Conservation (phyloP, 2,888 invertebrate species). For the Erannis defoliaria region DNA sequence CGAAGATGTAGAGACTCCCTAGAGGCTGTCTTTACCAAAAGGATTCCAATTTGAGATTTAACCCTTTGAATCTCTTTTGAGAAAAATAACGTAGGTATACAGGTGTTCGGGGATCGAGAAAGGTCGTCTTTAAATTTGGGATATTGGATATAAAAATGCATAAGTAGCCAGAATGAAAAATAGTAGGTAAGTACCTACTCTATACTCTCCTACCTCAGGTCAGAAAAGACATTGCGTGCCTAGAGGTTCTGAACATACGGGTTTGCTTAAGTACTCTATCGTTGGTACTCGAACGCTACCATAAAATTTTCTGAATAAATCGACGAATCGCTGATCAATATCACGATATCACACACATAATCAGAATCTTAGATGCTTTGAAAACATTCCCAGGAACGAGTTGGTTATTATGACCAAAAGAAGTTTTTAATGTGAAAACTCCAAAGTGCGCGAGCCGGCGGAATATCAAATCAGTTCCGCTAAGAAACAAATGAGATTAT, state of each 20-base stretch:
- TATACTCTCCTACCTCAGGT: neutral
- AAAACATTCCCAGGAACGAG: slow-evolving; percentile 23
- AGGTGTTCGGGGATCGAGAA: slow-evolving; percentile 29
- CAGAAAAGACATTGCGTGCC: neutral
- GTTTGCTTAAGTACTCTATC: neutral
- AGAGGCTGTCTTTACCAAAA: slow-evolving; percentile 53
- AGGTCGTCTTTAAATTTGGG: slow-evolving; percentile 19
- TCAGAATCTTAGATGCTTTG: slow-evolving; percentile 1
- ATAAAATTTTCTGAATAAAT: slow-evolving; percentile 1
- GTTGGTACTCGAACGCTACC: neutral
- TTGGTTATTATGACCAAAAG: slow-evolving; percentile 32
- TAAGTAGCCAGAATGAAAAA: neutral
- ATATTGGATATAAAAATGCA: slow-evolving; percentile 21
- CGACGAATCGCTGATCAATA: slow-evolving; percentile 12
- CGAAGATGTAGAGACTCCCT: slow-evolving; percentile 65
- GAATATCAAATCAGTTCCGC: slow-evolving; percentile 68
- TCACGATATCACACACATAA: slow-evolving; percentile 13
- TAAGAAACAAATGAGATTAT: slow-evolving; percentile 76
- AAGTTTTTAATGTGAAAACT: slow-evolving; percentile 36
- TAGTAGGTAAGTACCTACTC: neutral
- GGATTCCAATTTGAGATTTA: slow-evolving; percentile 44
- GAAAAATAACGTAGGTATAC: slow-evolving; percentile 32
- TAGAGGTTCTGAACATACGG: neutral
- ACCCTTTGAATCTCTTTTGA: slow-evolving; percentile 35
- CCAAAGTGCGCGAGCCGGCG: slow-evolving; percentile 53